These are phyloP conservation scores for Agrochola macilenta DNA, from an alignment of 2,888 invertebrate genomes.

Conservation along the genomic window DNA sequence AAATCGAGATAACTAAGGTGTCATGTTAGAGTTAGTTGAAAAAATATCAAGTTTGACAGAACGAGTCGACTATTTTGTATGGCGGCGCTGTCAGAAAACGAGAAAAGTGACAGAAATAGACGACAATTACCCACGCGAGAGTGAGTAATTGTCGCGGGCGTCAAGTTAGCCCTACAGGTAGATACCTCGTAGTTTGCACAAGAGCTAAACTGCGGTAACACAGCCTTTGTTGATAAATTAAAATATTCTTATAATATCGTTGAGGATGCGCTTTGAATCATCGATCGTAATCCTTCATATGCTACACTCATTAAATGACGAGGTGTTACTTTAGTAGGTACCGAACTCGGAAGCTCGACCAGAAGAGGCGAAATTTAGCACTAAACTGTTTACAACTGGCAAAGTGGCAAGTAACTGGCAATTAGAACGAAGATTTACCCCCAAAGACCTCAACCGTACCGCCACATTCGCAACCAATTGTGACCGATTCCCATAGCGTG, in stretches of 20 bases:
- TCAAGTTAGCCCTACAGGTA: no score
- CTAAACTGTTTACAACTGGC: neutral
- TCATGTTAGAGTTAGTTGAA: no score
- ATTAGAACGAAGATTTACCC: slow-evolving; percentile 1
- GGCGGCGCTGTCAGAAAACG: no score
- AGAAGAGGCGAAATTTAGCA: neutral
- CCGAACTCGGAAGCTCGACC: neutral
- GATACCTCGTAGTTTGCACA: neutral
- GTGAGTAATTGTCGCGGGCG: no score
- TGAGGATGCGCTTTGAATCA: neutral
- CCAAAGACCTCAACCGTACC: neutral
- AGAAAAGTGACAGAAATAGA: no score
- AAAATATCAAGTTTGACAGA: no score
- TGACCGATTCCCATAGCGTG: slow-evolving; percentile 55
- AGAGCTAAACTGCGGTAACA: neutral
- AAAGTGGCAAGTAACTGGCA: no score
- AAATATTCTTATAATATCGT: neutral
- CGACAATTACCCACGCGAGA: no score
- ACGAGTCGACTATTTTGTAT: no score
- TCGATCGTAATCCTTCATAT: neutral
- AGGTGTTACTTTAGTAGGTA: neutral
- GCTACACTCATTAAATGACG: neutral
- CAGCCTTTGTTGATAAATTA: neutral
- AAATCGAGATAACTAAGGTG: no score
- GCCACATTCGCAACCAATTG: slow-evolving; percentile 35